Evolutionary conservation across 2,113 vertebrate genomes (phyloP).

Genomic region (Crotalus tigris): DNA sequence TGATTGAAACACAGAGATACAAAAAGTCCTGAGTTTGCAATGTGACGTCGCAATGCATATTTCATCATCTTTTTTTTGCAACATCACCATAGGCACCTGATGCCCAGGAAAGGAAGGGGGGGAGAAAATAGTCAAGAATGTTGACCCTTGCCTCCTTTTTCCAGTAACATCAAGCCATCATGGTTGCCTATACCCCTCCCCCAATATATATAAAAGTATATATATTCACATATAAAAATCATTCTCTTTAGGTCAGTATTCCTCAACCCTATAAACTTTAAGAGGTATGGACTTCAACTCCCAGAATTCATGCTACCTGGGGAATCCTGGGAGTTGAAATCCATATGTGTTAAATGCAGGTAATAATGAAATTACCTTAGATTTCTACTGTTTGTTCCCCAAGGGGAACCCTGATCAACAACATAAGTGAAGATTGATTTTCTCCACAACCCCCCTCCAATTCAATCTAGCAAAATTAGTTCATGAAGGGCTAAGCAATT

Average conservation of each 20-base stretch:
- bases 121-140: background rate
- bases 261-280: no score
- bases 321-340: no score
- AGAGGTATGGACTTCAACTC: no score
- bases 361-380: background rate
- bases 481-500: background rate
- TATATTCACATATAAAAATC: no score
- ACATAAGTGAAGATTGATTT: background rate
- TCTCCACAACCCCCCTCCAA: background rate
- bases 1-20: background rate
- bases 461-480: background rate
- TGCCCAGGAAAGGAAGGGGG: background rate
- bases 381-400: no score
- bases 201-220: no score
- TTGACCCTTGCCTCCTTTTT: background rate
- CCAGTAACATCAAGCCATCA: background rate
- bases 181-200: background rate
- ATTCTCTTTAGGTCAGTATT: no score
- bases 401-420: background rate
- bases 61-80: background rate
- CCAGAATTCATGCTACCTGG: no score
- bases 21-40: background rate
- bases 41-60: background rate
- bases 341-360: no score
- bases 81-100: background rate